A percentile compares a stretch with the other conserved stretches of the same genome.
phyloP scores from a whole-genome alignment of 2,888 invertebrate species.

The Sesamia inferens region DNA sequence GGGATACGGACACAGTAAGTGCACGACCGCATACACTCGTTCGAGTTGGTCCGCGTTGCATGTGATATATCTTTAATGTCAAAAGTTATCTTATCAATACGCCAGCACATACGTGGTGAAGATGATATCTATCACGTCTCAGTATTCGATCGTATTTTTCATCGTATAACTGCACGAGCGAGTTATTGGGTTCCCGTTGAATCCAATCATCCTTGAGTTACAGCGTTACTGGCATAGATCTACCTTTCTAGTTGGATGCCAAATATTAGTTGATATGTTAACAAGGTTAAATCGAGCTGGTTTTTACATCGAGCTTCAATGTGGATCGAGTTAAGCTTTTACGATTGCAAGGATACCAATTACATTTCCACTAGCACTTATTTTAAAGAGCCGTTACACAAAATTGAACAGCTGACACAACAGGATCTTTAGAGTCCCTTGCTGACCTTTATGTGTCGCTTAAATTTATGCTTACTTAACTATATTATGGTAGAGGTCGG shows the following conservation, averaged over 20 bases:
- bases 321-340: slow-evolving; percentile 68
- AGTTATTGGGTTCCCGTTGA: slow-evolving; percentile 51
- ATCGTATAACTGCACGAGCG: slow-evolving; percentile 54
- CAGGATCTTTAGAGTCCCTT: slow-evolving; percentile 51
- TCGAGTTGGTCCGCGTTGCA: slow-evolving; percentile 21
- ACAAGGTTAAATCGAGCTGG: slow-evolving; percentile 55
- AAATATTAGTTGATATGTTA: slow-evolving; percentile 45
- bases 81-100: slow-evolving; percentile 65
- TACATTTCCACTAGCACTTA: slow-evolving; percentile 69
- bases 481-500: slow-evolving; percentile 44
- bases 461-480: slow-evolving; percentile 52
- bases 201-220: slow-evolving; percentile 56
- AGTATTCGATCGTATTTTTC: slow-evolving; percentile 60
- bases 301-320: slow-evolving; percentile 60
- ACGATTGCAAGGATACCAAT: slow-evolving; percentile 65
- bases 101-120: slow-evolving; percentile 49
- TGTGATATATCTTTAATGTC: slow-evolving; percentile 57
- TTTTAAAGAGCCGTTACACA: slow-evolving; percentile 64
- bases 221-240: slow-evolving; percentile 40
- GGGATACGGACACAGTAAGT: slow-evolving; percentile 30
- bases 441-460: slow-evolving; percentile 57
- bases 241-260: slow-evolving; percentile 45
- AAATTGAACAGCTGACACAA: slow-evolving; percentile 65
- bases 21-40: slow-evolving; percentile 29
- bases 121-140: slow-evolving; percentile 64